Evolutionary conservation across 2,113 vertebrate genomes (phyloP).

Genomic region (Ptychochromis oligacanthus): DNA sequence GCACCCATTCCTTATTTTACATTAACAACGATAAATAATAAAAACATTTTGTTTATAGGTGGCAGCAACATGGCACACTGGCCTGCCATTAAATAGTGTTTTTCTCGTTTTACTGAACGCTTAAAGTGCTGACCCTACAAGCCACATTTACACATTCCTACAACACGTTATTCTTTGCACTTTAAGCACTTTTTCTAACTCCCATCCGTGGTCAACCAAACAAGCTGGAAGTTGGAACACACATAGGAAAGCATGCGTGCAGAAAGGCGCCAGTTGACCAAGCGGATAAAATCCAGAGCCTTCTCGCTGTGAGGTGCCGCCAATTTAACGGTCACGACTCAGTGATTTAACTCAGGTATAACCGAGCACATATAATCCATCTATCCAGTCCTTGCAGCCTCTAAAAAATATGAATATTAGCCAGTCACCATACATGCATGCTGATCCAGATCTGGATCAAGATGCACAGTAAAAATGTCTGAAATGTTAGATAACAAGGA

Average conservation of each 20-base stretch:
- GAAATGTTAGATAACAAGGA: too few species aligned
- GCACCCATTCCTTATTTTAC: not conserved
- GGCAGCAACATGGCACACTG: constrained; percentile 10
- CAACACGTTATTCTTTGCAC: too few species aligned
- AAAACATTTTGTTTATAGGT: constrained; percentile 2
- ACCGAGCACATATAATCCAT: not conserved
- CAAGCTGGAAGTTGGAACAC: too few species aligned
- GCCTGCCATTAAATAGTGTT: rapidly evolving
- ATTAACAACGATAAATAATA: not conserved
- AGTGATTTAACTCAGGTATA: not conserved
- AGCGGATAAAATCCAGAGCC: not conserved
- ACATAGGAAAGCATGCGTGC: too few species aligned
- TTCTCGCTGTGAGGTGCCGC: too few species aligned
- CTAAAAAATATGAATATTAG: not conserved
- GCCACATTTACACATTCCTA: too few species aligned
- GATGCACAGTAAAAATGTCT: not conserved
- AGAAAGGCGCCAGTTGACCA: not conserved
- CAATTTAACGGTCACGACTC: too few species aligned
- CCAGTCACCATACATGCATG: not conserved
- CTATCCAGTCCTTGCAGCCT: not conserved
- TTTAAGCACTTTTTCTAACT: too few species aligned
- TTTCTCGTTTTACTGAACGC: not conserved
- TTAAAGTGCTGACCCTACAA: too few species aligned
- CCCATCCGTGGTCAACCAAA: not conserved
- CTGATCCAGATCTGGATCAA: not conserved